phyloP scores from a whole-genome alignment of 92 coral and sea anemone species.

The Chrysogorgia sp. region DNA sequence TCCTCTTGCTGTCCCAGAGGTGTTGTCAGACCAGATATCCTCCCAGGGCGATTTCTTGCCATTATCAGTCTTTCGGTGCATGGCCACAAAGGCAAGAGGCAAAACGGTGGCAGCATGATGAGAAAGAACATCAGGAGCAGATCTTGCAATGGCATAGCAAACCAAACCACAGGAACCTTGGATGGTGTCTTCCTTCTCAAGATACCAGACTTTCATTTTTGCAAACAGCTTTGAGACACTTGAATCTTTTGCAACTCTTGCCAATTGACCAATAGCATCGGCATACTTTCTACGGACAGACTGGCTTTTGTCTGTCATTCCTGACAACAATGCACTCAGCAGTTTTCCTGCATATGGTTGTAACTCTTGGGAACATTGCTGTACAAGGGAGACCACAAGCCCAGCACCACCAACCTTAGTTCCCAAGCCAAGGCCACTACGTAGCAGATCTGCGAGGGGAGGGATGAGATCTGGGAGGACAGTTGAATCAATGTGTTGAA shows the following conservation, averaged over 20 bases:
- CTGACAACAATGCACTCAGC: slow-evolving; percentile 80
- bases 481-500: slow-evolving; percentile 83
- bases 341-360: slow-evolving; percentile 90
- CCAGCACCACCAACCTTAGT: slow-evolving; percentile 96
- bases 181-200: slow-evolving; percentile 87
- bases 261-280: slow-evolving; percentile 80
- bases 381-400: slow-evolving; percentile 87
- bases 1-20: slow-evolving; percentile 95
- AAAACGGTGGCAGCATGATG: slow-evolving; percentile 83
- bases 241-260: slow-evolving; percentile 89
- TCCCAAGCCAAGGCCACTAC: slow-evolving; percentile 94
- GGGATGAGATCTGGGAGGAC: slow-evolving; percentile 92
- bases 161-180: slow-evolving; percentile 87
- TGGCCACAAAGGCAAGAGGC: slow-evolving; percentile 91
- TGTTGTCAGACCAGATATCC: slow-evolving; percentile 95
- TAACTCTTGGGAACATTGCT: slow-evolving; percentile 86
- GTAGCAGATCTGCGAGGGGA: slow-evolving; percentile 81
- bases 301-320: slow-evolving; percentile 81
- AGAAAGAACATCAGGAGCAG: slow-evolving; percentile 87
- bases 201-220: slow-evolving; percentile 88
- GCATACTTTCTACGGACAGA: slow-evolving; percentile 88
- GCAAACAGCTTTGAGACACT: slow-evolving; percentile 83
- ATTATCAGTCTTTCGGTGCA: slow-evolving; percentile 76
- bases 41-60: slow-evolving; percentile 81
- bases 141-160: slow-evolving; percentile 83